phyloP scores from a whole-genome alignment of 2,797 vertebrate species.

The Tolypeutes matacus region DNA sequence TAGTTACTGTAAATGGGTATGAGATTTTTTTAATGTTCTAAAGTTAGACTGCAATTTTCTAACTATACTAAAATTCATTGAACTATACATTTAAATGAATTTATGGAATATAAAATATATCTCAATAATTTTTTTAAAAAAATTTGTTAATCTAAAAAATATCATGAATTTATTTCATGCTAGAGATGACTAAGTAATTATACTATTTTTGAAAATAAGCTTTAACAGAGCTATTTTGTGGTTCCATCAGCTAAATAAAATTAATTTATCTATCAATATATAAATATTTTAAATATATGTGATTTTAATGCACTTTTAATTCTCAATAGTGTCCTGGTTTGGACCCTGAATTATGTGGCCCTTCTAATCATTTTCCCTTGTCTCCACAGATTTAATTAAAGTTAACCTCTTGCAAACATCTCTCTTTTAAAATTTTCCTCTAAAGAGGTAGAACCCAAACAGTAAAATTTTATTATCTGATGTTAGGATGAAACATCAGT shows the following conservation, averaged over 20 bases:
- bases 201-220: not conserved
- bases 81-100: no score
- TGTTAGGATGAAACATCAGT: not conserved
- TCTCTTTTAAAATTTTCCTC: not conserved
- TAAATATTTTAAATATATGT: not conserved
- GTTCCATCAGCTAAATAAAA: not conserved
- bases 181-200: not conserved
- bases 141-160: not conserved
- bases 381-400: constrained; percentile 1
- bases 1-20: no score
- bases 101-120: no score
- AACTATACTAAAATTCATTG: no score
- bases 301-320: not conserved
- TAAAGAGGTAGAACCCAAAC: not conserved
- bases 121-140: no score
- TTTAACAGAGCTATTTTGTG: not conserved
- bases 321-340: not conserved
- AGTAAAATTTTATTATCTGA: not conserved
- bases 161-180: not conserved
- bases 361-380: not conserved
- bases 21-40: no score
- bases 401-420: not conserved
- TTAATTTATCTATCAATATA: not conserved
- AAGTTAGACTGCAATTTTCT: no score
- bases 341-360: not conserved